Evolutionary conservation across 2,113 vertebrate genomes (phyloP).

Genomic region (Lota lota): DNA sequence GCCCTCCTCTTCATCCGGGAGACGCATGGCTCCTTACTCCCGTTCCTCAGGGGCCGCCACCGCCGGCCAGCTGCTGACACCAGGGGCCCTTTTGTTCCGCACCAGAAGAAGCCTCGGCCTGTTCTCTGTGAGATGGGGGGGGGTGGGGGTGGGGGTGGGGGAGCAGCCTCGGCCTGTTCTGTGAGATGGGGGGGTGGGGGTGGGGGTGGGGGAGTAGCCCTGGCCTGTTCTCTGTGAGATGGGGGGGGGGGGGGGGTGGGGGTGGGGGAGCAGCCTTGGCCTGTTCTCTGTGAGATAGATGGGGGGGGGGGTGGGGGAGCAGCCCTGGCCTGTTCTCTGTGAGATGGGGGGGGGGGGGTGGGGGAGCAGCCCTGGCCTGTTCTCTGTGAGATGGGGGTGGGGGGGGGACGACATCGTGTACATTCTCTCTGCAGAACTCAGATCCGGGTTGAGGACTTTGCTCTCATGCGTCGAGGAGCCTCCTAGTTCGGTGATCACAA

Average conservation of each 20-base stretch:
- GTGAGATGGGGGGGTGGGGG: conserved; percentile 1
- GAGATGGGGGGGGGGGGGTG: neutral
- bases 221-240: too few species aligned
- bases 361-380: conserved; percentile 2
- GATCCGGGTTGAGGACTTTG: too few species aligned
- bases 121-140: neutral
- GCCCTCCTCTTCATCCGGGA: conserved; percentile 19
- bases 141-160: neutral
- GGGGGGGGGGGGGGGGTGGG: too few species aligned
- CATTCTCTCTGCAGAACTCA: too few species aligned
- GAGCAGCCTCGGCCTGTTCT: conserved; percentile 2
- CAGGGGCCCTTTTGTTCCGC: conserved; percentile 26
- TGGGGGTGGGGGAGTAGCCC: too few species aligned
- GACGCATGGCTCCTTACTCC: neutral
- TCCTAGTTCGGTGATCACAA: neutral
- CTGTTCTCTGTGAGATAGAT: neutral
- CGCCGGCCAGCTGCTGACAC: neutral
- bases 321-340: conserved; percentile 3
- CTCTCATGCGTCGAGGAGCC: neutral
- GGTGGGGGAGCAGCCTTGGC: neutral
- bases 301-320: neutral
- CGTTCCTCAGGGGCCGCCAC: neutral
- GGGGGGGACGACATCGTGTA: too few species aligned
- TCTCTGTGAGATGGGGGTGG: neutral
- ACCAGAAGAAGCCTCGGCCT: neutral